Conservation (phyloP, 1,140 invertebrate species). For the Caenorhabditis brenneri region DNA sequence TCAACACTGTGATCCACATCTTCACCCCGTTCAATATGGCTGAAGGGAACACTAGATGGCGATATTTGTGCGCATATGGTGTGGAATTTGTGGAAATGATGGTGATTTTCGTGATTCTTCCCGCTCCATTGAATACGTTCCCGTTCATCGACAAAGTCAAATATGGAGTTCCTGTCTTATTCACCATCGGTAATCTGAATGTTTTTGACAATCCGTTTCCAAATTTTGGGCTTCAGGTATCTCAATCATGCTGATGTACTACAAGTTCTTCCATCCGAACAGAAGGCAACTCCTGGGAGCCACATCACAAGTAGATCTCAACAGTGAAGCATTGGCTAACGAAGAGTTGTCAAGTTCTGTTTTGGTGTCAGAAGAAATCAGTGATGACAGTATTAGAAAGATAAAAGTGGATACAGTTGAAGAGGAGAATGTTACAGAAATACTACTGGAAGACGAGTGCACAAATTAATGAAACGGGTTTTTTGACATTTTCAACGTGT, state of each 20-base stretch:
- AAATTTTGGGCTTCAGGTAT: not conserved
- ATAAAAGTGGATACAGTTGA: no score
- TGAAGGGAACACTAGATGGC: slow-evolving; percentile 36
- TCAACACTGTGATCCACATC: slow-evolving; percentile 42
- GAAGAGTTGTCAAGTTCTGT: no score
- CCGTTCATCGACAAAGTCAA: not conserved
- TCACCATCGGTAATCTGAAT: not conserved
- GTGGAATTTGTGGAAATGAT: slow-evolving; percentile 47
- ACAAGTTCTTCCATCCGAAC: slow-evolving; percentile 47
- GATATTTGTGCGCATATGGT: slow-evolving; percentile 34
- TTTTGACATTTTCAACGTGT: no score
- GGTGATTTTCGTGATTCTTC: not conserved
- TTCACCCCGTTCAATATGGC: slow-evolving; percentile 51
- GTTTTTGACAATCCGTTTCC: not conserved
- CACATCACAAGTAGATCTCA: no score
- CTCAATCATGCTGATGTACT: slow-evolving; percentile 40
- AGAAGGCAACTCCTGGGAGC: not conserved
- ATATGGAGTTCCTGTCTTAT: not conserved
- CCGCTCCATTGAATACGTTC: not conserved
- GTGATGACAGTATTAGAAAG: no score
- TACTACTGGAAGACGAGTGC: no score
- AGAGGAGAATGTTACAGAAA: no score
- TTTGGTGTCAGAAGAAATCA: no score
- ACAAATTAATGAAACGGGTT: no score
- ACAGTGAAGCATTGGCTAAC: no score